phyloP scores from a whole-genome alignment of 1,140 invertebrate genomes.

The Philopotamus ludificatus region DNA sequence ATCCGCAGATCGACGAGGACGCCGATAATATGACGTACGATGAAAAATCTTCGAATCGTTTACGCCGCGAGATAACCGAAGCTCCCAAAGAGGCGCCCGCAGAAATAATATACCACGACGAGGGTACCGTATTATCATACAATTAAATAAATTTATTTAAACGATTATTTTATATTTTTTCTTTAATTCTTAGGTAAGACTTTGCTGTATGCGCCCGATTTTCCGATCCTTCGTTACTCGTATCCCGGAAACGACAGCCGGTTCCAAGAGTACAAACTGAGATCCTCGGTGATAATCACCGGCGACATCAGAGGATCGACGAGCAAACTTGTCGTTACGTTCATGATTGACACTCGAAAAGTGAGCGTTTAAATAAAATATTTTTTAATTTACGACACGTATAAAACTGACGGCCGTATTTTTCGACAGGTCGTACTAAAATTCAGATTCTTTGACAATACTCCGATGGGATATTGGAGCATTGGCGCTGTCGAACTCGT shows the following conservation, averaged over 20 bases:
- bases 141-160: conserved; percentile 7
- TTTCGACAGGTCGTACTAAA: conserved; percentile 49
- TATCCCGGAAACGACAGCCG: conserved; percentile 19
- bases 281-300: conserved; percentile 17
- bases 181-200: conserved; percentile 39
- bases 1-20: conserved; percentile 44
- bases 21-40: conserved; percentile 31
- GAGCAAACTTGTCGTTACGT: conserved; percentile 43
- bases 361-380: not conserved
- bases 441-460: conserved; percentile 53
- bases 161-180: conserved; percentile 11
- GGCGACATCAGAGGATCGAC: conserved; percentile 33
- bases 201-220: conserved; percentile 44
- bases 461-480: conserved; percentile 54
- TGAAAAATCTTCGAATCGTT: conserved; percentile 29
- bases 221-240: conserved; percentile 42
- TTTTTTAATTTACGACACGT: not conserved
- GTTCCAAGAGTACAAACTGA: conserved; percentile 31
- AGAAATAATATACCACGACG: conserved; percentile 31
- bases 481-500: conserved; percentile 57
- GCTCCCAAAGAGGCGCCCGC: conserved; percentile 29
- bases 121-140: conserved; percentile 13
- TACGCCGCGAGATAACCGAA: conserved; percentile 36
- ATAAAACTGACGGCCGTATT: not conserved
- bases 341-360: conserved; percentile 35